These are phyloP conservation scores for Heliothis subflexa DNA, from an alignment of 1,140 invertebrate species.

Conservation along the genomic window DNA sequence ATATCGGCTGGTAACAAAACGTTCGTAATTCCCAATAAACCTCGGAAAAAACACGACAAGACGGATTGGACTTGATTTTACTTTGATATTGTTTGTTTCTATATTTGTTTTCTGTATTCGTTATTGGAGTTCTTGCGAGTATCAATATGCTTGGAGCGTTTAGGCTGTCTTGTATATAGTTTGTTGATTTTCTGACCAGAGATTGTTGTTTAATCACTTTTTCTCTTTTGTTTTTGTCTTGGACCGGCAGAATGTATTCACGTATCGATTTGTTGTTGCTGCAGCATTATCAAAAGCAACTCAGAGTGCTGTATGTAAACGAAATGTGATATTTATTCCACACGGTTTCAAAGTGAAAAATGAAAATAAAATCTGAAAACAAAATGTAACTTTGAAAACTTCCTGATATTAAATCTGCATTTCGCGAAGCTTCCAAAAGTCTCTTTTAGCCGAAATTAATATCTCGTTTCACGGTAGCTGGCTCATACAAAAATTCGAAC, in stretches of 20 bases:
- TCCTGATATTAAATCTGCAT: conserved; percentile 23
- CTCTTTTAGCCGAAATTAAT: conserved; percentile 17
- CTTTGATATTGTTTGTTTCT: conserved; percentile 18
- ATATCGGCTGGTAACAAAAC: conserved; percentile 1
- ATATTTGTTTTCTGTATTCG: conserved; percentile 6
- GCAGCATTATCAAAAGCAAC: too few relatives aligned
- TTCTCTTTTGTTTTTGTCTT: not conserved
- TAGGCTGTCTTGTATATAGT: not conserved
- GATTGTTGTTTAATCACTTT: not conserved
- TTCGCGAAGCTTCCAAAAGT: not conserved
- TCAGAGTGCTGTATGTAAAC: too few relatives aligned
- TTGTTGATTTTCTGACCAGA: not conserved
- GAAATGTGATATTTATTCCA: not conserved
- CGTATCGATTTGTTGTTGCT: too few relatives aligned
- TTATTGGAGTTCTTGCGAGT: not conserved
- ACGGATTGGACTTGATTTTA: conserved; percentile 20
- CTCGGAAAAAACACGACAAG: conserved; percentile 7
- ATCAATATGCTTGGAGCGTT: conserved; percentile 1
- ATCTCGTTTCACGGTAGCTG: conserved; percentile 7
- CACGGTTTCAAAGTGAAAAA: not conserved
- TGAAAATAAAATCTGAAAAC: conserved; percentile 14
- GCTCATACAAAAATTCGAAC: conserved; percentile 27
- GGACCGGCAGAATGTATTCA: not conserved
- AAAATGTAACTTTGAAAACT: conserved; percentile 8
- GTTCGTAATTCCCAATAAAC: conserved; percentile 5